Evolutionary conservation across 1,140 invertebrate species (phyloP).

Genomic region (Temnothorax curvispinosus): DNA sequence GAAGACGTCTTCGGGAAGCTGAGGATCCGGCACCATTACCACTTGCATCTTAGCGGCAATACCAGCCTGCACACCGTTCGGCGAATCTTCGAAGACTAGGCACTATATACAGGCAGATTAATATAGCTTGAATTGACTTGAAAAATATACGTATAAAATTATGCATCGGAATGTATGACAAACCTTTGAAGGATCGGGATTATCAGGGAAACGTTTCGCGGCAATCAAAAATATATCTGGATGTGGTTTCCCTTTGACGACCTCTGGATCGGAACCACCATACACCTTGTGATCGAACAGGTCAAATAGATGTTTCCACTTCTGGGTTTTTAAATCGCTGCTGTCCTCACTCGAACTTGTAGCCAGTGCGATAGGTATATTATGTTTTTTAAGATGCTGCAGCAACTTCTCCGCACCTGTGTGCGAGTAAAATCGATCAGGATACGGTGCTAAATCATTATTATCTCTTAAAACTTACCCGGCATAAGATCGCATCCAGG

Average conservation of each 20-base stretch:
- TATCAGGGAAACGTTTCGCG: slow-evolving; percentile 90
- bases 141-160: no score
- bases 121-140: slow-evolving; percentile 5
- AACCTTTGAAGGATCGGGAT: slow-evolving; percentile 61
- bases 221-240: slow-evolving; percentile 97
- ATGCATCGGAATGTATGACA: not conserved
- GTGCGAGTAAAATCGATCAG: slow-evolving; percentile 84
- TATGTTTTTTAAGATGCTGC: slow-evolving; percentile 91
- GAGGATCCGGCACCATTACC: slow-evolving; percentile 93
- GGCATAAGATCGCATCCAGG: slow-evolving; percentile 87
- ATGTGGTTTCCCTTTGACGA: slow-evolving; percentile 95
- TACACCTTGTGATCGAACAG: slow-evolving; percentile 94
- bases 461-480: slow-evolving; percentile 85
- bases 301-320: slow-evolving; percentile 90
- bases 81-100: slow-evolving; percentile 97
- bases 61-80: slow-evolving; percentile 94
- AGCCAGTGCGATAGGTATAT: slow-evolving; percentile 94
- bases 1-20: slow-evolving; percentile 87
- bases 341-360: slow-evolving; percentile 93
- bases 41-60: slow-evolving; percentile 94
- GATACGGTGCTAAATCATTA: not conserved
- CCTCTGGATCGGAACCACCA: slow-evolving; percentile 94
- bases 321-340: slow-evolving; percentile 91
- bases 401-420: slow-evolving; percentile 93
- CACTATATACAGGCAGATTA: slow-evolving; percentile 87